Conservation (phyloP, 2,797 vertebrate genomes). For the Coilia nasus region DNA sequence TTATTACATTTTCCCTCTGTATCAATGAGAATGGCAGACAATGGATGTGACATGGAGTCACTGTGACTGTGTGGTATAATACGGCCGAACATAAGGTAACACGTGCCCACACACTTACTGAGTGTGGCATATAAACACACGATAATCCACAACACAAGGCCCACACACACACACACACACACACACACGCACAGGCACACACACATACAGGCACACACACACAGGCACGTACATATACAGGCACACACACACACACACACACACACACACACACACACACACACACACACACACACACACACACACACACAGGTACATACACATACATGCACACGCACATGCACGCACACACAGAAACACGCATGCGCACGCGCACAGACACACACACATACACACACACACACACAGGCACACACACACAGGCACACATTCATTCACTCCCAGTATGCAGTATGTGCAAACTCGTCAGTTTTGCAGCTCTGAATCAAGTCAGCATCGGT, state of each 20-base stretch:
- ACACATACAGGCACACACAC: too few species aligned
- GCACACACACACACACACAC: too few species aligned
- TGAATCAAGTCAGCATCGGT: slow-evolving; percentile 18
- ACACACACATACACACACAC: not conserved
- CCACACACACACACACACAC: too few species aligned
- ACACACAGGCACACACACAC: not conserved
- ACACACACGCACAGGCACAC: too few species aligned
- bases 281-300: not conserved
- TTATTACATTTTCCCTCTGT: not conserved
- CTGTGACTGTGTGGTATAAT: not conserved
- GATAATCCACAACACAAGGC: too few species aligned
- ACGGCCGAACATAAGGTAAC: not conserved
- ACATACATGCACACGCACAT: not conserved
- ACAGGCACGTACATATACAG: too few species aligned
- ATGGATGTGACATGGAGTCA: not conserved
- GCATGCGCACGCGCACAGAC: not conserved
- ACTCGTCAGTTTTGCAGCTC: slow-evolving; percentile 5
- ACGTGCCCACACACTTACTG: not conserved
- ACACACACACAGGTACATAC: not conserved
- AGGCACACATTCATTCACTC: not conserved
- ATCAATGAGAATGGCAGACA: not conserved
- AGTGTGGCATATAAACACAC: too few species aligned
- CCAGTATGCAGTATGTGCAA: not conserved
- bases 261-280: not conserved
- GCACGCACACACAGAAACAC: not conserved